Evolutionary conservation across 1,140 invertebrate species (phyloP).

Genomic region (Drepana arcuata): DNA sequence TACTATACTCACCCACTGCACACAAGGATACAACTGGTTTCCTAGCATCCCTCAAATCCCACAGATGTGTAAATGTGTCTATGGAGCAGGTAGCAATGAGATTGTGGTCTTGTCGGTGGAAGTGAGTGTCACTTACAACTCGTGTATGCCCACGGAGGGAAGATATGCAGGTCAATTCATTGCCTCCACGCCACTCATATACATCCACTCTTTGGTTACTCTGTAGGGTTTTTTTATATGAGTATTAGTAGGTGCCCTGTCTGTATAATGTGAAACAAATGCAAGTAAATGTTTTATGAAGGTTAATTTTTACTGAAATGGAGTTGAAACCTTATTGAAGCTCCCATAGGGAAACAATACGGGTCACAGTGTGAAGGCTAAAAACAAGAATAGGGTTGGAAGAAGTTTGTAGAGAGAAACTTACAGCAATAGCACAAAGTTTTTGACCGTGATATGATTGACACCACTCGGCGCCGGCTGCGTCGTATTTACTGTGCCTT

Average conservation of each 20-base stretch:
- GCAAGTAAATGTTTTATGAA: no score
- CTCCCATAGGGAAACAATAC: no score
- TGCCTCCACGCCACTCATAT: conserved; percentile 79
- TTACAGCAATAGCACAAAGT: conserved; percentile 91
- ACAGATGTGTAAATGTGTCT: conserved; percentile 94
- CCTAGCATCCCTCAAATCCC: conserved; percentile 91
- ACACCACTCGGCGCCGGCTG: conserved; percentile 93
- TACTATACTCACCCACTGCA: conserved; percentile 48
- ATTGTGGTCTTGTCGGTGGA: conserved; percentile 92
- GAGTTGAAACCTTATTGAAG: no score
- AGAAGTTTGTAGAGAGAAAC: no score
- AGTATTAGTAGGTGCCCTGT: no score
- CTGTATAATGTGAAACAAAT: no score
- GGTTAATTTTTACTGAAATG: no score
- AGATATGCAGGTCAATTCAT: conserved; percentile 78
- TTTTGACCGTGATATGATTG: conserved; percentile 83
- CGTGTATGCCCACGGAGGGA: conserved; percentile 89
- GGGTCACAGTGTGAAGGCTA: no score
- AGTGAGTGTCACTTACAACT: conserved; percentile 93
- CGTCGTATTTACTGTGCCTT: conserved; percentile 94
- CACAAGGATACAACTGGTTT: conserved; percentile 87
- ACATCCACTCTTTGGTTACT: conserved; percentile 90
- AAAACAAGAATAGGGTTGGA: no score
- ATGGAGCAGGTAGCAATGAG: conserved; percentile 93
- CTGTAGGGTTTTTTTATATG: no score